Base-by-base conservation (phyloP, 2,888 invertebrate genomes). In the Ophioninae sp. region DNA sequence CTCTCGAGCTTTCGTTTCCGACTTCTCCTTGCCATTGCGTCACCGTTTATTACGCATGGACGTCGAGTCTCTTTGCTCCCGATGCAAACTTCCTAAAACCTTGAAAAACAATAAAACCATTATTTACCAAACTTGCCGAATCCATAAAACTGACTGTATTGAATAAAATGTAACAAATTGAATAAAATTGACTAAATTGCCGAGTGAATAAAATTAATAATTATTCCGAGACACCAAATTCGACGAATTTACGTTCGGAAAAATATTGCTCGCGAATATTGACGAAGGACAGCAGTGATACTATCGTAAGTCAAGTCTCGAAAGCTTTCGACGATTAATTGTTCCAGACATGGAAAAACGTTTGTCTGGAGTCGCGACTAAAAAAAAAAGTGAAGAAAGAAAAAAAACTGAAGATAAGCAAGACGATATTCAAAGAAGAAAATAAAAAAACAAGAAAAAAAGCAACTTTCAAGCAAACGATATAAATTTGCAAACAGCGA, bases 1-100 rank as follows among this genome's bases (percentile, higher is more conserved):
- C 91, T 92, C 78, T 93, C 93, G 81, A 92, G 88, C 76, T 92
- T 93, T 20, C 93, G 92, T 62, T 93, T 93, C 62, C 92, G 88
- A 50, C 69, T 87, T 69, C 83, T 88, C 65, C 83, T 85, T 39
- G 82, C 81, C 65, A 91, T 88, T 17, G 13, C 50, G 50, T 50
- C 50, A 50, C 50, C 50, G 50, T 50, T 50, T 50, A 3, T 50
- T 50, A 13, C 17, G 50, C 50, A 50, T 50, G 17, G 50, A 50
- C 50, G 17, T 17, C 13, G 50, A 50, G 17, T 17, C 50, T 17
- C 17, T 50, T 50, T 13, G 13, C 50, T 17, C 50, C 2, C 8
- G 41, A 20, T 30, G 56, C 62, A 37, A 65, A 44, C 37, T 37
- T n/a, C 30, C 30, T 30, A 39, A 57, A 8, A 1, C 20, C 13